Conservation (phyloP, 2,888 invertebrate species). For the Athetis lepigone region DNA sequence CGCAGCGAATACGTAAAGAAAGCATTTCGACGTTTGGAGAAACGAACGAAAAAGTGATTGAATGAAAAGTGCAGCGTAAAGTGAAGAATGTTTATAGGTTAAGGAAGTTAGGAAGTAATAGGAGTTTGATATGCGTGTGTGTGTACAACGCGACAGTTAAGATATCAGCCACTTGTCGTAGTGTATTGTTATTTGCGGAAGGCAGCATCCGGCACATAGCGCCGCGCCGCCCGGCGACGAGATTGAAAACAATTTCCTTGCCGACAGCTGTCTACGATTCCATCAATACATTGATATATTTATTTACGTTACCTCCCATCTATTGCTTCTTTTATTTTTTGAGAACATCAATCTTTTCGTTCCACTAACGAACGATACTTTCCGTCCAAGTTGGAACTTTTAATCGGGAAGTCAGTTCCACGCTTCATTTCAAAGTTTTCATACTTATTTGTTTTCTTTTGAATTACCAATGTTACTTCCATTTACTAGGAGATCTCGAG, state of each 20-base stretch:
- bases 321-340: constrained; percentile 43
- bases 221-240: constrained; percentile 38
- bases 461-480: constrained; percentile 44
- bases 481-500: constrained; percentile 21
- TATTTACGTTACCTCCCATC: constrained; percentile 51
- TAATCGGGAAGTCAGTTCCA: constrained; percentile 46
- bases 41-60: background rate
- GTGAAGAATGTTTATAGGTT: background rate
- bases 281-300: constrained; percentile 56
- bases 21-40: background rate
- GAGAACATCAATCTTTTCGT: constrained; percentile 52
- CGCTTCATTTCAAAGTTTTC: constrained; percentile 51
- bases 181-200: constrained; percentile 60
- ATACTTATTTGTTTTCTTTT: constrained; percentile 53
- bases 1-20: constrained; percentile 6
- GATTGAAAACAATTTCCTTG: constrained; percentile 65
- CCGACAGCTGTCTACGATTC: constrained; percentile 55
- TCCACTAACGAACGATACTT: constrained; percentile 53
- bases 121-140: too few relatives aligned
- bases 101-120: constrained; percentile 4
- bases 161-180: constrained; percentile 44
- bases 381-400: constrained; percentile 48
- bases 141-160: constrained; percentile 19
- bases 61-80: constrained; percentile 4
- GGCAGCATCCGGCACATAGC: constrained; percentile 49